Base-by-base conservation (phyloP, 2,797 vertebrate species). In the Adrianichthys oophorus region DNA sequence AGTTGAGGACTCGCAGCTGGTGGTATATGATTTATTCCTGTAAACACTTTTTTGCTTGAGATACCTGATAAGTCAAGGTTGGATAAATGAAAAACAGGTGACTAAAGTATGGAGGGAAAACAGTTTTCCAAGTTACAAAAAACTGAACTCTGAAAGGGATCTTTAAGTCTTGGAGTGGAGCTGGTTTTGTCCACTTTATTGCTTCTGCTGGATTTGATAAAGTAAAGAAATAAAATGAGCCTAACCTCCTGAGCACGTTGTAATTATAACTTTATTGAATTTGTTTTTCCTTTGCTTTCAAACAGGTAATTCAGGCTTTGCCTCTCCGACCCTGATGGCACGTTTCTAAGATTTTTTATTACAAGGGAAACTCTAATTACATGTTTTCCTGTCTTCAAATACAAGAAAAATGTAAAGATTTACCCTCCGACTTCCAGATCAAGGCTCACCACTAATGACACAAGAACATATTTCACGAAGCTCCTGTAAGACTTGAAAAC, bases 371-470 rank as follows among this genome's bases (percentile, higher is more conserved):
- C 55, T 51, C 49, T 83, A 62, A 68, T 79, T 66, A 72, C 56
- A 68, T 14, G 23, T 72, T 71, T 61, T 84, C 57, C 68, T 81
- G 83, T 81, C 83, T 84, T 75, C 65, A 70, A 46, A 80, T 73
- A 65, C 70, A 59, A 80, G 80, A 56, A 80, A 80, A 80, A 72
- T 82, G 85, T 83, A 85, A 89, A 81, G 69, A 87, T 74, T 62
- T 66, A 52, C 41, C 66, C 71, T 85, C 61, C 82, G 76, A 87
- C 87, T 84, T 82, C 46, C 68, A 80, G 80, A 87, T 79, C 84
- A 72, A 82, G 80, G 71, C 69, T 70, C 58, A 76, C 87, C 87
- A 82, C 83, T 86, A 87, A 90, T 86, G 77, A 89, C 72, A 88
- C 83, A 86, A 85, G 68, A 21, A 67, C 21, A n/a, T 46, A 66